Base-by-base conservation (phyloP, 2,888 invertebrate genomes). In the Dryomyza anilis region DNA sequence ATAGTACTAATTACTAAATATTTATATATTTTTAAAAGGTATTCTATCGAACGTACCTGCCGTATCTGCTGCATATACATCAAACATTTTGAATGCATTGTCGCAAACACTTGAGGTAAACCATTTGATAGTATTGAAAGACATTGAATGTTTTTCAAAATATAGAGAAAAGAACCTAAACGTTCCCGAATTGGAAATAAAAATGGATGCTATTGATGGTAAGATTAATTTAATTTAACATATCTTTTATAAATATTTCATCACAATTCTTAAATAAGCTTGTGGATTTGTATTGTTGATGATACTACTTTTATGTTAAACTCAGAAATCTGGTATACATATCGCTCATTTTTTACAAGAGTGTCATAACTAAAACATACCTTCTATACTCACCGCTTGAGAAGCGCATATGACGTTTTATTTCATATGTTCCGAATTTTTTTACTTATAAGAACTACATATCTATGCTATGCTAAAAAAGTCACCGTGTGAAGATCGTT, bases 11-110 rank as follows among this genome's bases (percentile, higher is more conserved):
- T 33, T 56, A 56, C 19, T 30, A 45, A 33, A 39, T 45, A 27
- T 39, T 46, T 53, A 46, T 27, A n/a, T 33, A 7, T 48, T 61
- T 58, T 1, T 39, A n/a, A n/a, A n/a, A 76, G 76, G 89, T 57
- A 84, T 89, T 12, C 80, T 87, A 23, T 84, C 88, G 59, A 88
- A 87, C 75, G 83, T 85, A 21, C 86, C 86, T 68, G 78, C 76
- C 7, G 71, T 87, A 43, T 84, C 86, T n/a, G 73, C 81, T 2
- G 82, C 84, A 70, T 81, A 86, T 48, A 80, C 86, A 10, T 84
- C 82, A 68, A 85, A 84, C 76, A 85, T 88, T 23, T 81, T 88
- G 55, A 75, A 80, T 25, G 84, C 86, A 63, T 74, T 89, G 21
- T 85, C 86, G 1, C 81, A 83, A 64, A 85, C 87, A 19, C 76